Base-by-base conservation (phyloP, 2,888 invertebrate genomes). In the Gortyna flavago region DNA sequence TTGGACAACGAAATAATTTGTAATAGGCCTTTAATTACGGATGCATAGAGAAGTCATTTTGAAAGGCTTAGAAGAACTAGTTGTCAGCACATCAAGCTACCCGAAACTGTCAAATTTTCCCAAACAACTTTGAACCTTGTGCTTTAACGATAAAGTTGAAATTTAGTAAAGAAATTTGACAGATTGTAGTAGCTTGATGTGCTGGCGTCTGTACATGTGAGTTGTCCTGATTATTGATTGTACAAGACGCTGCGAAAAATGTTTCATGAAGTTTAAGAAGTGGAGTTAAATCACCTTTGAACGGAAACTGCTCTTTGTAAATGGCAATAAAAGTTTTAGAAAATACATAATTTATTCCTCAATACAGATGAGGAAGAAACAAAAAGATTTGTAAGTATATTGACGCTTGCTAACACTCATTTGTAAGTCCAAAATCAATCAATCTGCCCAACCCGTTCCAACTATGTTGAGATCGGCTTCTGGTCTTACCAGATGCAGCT, bases 1-100 rank as follows among this genome's bases (percentile, higher is more conserved):
- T 87, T 87, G 87, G 38, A 29, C 73, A 13, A 48, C 66, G 68
- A 76, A 65, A 83, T 79, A 83, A 69, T 69, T 83, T 78, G 75
- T 86, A 84, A 86, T 78, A 73, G 87, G 44, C 72, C 29, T 79
- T 84, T 88, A 87, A 86, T 79, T 79, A 79, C 71, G 61, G 32
- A 54, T 35, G 77, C 41, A 77, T 59, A 21, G 25, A 57, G 35
- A 25, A 65, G 59, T 69, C 38, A 79, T 75, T 67, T 73, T 57
- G 64, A 79, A 84, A 79, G 75, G 62, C 11, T 35, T 66, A n/a
- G 11, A 64, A 54, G 48, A 83, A 83, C 48, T 57, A 48, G 66
- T 62, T 57, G 16, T 77, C 5, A n/a, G n/a, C n/a, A n/a, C n/a
- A n/a, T n/a, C n/a, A n/a, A n/a, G n/a, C n/a, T n/a, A n/a, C n/a